These are phyloP conservation scores for Taenaris catops DNA, from an alignment of 2,888 invertebrate genomes.

Conservation along the genomic window DNA sequence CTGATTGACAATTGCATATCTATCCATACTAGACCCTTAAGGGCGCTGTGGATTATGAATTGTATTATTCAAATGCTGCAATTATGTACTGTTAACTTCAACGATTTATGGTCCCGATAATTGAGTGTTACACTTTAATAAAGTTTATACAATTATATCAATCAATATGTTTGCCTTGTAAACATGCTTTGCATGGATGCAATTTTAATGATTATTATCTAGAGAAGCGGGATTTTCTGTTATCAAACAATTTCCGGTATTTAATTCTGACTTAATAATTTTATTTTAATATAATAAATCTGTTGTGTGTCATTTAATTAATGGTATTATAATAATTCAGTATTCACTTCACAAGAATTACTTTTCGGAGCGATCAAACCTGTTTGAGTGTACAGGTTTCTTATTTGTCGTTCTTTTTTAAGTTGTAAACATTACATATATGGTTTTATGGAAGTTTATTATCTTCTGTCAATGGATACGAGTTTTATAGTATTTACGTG, in stretches of 20 bases:
- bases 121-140: conserved; percentile 14
- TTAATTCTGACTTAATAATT: too few relatives aligned
- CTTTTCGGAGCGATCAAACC: too few relatives aligned
- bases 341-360: background rate
- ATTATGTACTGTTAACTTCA: conserved; percentile 22
- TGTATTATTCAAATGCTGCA: conserved; percentile 43
- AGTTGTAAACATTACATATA: conserved; percentile 35
- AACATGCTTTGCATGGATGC: too few relatives aligned
- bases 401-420: conserved; percentile 25
- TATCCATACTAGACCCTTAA: conserved; percentile 40
- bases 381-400: too few relatives aligned
- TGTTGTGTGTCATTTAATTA: too few relatives aligned
- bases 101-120: conserved; percentile 12
- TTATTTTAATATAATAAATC: too few relatives aligned
- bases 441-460: conserved; percentile 39
- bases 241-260: too few relatives aligned
- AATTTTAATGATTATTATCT: too few relatives aligned
- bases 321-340: too few relatives aligned
- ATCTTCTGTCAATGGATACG: conserved; percentile 38
- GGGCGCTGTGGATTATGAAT: conserved; percentile 38
- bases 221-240: too few relatives aligned
- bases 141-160: conserved; percentile 15
- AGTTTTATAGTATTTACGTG: too few relatives aligned
- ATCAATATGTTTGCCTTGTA: conserved; percentile 7
- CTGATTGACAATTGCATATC: conserved; percentile 39